phyloP scores from a whole-genome alignment of 1,140 invertebrate genomes.

The Heterodera carotae region DNA sequence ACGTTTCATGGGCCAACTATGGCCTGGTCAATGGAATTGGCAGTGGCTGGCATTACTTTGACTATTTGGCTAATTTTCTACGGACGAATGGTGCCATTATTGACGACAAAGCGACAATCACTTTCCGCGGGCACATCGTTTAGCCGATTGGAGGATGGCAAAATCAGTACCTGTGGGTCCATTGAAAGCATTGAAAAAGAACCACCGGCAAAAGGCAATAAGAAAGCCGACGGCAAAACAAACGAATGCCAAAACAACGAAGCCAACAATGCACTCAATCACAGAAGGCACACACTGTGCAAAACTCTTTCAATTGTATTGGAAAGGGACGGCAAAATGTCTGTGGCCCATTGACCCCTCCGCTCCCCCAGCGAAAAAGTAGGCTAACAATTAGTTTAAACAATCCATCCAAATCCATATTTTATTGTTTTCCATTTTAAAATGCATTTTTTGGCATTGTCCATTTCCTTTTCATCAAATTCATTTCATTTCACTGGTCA shows the following conservation, averaged over 20 bases:
- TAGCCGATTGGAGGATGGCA: constrained; percentile 4
- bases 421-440: background rate
- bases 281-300: background rate
- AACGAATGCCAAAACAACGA: background rate
- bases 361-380: too few species aligned
- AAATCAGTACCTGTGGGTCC: background rate
- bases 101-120: background rate
- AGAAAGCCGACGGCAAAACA: background rate
- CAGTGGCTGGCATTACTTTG: constrained; percentile 22
- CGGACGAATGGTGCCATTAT: constrained; percentile 50
- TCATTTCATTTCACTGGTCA: background rate
- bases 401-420: background rate
- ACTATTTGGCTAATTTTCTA: constrained; percentile 43
- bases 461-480: background rate
- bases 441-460: background rate
- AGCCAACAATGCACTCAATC: background rate
- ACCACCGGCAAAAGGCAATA: background rate
- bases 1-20: constrained; percentile 31
- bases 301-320: background rate
- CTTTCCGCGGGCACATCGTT: constrained; percentile 1
- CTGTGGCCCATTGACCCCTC: background rate
- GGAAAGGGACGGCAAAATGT: constrained; percentile 3
- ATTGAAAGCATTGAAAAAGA: background rate
- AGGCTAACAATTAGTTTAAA: too few species aligned
- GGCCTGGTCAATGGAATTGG: constrained; percentile 39